Base-by-base conservation (phyloP, 2,888 invertebrate genomes). In the Eurytoma californica region DNA sequence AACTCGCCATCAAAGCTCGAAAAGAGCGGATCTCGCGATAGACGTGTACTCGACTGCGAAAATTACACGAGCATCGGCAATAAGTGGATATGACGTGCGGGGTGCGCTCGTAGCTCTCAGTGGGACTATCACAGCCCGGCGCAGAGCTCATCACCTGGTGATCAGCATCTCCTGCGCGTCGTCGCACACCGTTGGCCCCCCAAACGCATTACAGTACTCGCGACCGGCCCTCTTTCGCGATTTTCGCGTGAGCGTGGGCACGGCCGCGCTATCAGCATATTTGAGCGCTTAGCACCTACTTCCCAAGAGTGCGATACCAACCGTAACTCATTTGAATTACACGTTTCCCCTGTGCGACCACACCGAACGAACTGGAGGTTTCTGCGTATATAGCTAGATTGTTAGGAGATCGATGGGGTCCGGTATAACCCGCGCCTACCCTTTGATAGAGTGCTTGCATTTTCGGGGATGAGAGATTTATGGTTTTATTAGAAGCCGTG, bases 221-320 rank as follows among this genome's bases (percentile, higher is more conserved):
- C 55, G 57, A 39, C 51, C 74, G 28, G 28, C 51, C 9, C n/a
- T 51, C 65, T 63, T 63, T 65, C 67, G 79, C 75, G 73, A 77
- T 72, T 75, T 77, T 67, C 75, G 72, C 74, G 61, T 76, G 70
- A 74, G 72, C 55, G 47, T 66, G 72, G 79, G 85, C 85, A 84
- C 86, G 83, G 82, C 28, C 5, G 47, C 66, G 14, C 77, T 87
- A 90, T 90, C 90, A 90, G 89, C 90, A 90, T 90, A 90, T 88
- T 87, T 87, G 87, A 88, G 86, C 90, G 89, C 90, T 90, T 90
- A 90, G 89, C 90, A 89, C 90, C 90, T 88, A 88, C 90, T 89
- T 90, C 90, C 90, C 90, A 87, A 83, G 90, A 90, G 90, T 89
- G 89, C 87, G 88, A 90, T 90, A 90, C 84, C 78, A 61, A 53